These are phyloP conservation scores for Atractosteus spatula DNA, from an alignment of 2,113 vertebrate genomes.

Conservation along the genomic window DNA sequence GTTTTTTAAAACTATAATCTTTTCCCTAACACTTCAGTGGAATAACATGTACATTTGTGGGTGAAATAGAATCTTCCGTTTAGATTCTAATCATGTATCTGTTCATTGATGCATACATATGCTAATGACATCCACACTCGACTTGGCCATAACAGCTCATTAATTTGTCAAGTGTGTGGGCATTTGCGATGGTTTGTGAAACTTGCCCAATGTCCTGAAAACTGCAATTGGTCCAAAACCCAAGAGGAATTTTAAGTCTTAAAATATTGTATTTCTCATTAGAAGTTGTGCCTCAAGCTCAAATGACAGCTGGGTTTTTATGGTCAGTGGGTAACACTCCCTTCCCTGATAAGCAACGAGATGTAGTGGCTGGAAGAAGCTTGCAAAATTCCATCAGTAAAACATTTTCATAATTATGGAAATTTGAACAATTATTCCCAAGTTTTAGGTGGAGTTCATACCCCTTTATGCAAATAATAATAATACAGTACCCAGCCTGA, in stretches of 20 bases:
- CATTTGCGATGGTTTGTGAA: no score
- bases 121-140: background rate
- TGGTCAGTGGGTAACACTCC: slow-evolving; percentile 32
- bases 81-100: background rate
- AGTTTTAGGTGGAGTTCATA: slow-evolving; percentile 10
- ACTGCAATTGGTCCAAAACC: slow-evolving; percentile 19
- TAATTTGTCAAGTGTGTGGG: background rate
- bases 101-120: background rate
- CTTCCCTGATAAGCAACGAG: slow-evolving; percentile 26
- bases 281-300: slow-evolving; percentile 31
- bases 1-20: background rate
- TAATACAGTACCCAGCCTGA: background rate
- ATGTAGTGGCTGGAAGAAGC: slow-evolving; percentile 9
- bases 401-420: slow-evolving; percentile 41
- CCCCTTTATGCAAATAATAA: no score
- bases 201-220: slow-evolving; percentile 17
- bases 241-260: slow-evolving; percentile 20
- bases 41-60: background rate
- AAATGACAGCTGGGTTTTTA: slow-evolving; percentile 35
- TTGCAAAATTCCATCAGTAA: slow-evolving; percentile 21
- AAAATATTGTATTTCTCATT: slow-evolving; percentile 11
- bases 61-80: background rate
- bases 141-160: background rate
- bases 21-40: background rate
- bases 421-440: slow-evolving; percentile 34